phyloP scores from a whole-genome alignment of 2,797 vertebrate genomes.

The Cryptoblepharus egeriae region DNA sequence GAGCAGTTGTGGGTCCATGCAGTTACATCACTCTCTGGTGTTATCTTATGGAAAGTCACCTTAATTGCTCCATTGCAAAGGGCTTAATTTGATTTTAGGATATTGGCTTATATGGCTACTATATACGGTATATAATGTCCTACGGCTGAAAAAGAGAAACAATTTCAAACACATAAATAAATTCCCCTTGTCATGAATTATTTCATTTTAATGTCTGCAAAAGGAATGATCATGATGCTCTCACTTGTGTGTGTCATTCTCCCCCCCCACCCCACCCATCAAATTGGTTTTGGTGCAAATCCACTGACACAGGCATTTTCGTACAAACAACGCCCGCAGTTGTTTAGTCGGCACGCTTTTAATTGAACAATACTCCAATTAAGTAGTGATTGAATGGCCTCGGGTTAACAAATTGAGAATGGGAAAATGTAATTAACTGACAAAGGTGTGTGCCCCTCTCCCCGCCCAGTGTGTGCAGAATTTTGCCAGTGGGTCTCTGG shows the following conservation, averaged over 20 bases:
- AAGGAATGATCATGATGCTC: background rate
- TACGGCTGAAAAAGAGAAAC: background rate
- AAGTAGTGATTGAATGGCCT: constrained; percentile 31
- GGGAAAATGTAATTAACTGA: constrained; percentile 31
- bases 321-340: background rate
- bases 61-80: no score
- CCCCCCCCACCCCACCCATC: background rate
- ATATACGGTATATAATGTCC: no score
- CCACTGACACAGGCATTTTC: background rate
- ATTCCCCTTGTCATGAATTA: constrained; percentile 2
- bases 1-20: no score
- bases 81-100: no score
- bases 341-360: constrained; percentile 9
- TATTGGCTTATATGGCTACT: no score
- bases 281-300: background rate
- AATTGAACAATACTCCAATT: constrained; percentile 28
- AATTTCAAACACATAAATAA: background rate
- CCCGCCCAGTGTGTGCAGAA: background rate
- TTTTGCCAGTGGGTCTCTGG: background rate
- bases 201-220: background rate
- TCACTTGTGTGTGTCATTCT: no score
- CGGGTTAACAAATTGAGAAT: constrained; percentile 8
- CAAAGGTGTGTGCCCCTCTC: background rate
- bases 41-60: no score
- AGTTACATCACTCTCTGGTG: no score